Base-by-base conservation (phyloP, 2,113 vertebrate genomes). In the Numida meleagris region DNA sequence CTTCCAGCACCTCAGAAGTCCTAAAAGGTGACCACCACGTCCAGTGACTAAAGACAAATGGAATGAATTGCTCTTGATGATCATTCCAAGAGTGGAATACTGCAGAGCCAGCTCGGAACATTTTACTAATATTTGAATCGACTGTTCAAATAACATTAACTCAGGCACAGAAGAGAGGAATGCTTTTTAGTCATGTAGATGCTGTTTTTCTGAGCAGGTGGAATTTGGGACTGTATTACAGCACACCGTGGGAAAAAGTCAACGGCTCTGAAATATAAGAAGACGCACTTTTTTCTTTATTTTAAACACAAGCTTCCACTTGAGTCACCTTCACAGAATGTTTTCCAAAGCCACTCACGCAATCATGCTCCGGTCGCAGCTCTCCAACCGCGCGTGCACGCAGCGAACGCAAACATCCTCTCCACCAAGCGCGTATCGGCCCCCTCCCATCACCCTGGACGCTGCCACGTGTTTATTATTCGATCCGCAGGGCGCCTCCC, bases 391-490 rank as follows among this genome's bases (percentile, higher is more conserved):
- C 3, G 42, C 34, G 51, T 2, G 33, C 72, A 6, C 1, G 12
- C 18, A 14, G 25, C 14, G 8, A 20, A 19, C 3, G 6, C 29
- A 12, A 27, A 5, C 38, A 4, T 3, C 2, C 38, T 3, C 4
- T 7, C 33, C 3, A 43, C 25, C 50, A 10, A 21, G 43, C 15
- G 38, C 80, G 10, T 34, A 12, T 36, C 45, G 15, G 12, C 18
- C 48, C 18, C 48, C 24, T 18, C 18, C 53, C 6, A 11, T 4
- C 10, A 23, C 67, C n/a, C 58, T 74, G 11, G 25, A 66, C 16
- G 29, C 45, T 33, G 34, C 21, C 8, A 2, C 2, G 3, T 2
- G 40, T 6, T 20, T 13, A 18, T 4, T 1, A 12, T 8, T 3
- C 4, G 20, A n/a, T 5, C 31, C 31, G 46, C 46, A 21, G 46